Percentiles rank a stretch among this genome's conserved stretches.
phyloP scores from a whole-genome alignment of 2,797 vertebrate genomes.

The Anguilla obscura region DNA sequence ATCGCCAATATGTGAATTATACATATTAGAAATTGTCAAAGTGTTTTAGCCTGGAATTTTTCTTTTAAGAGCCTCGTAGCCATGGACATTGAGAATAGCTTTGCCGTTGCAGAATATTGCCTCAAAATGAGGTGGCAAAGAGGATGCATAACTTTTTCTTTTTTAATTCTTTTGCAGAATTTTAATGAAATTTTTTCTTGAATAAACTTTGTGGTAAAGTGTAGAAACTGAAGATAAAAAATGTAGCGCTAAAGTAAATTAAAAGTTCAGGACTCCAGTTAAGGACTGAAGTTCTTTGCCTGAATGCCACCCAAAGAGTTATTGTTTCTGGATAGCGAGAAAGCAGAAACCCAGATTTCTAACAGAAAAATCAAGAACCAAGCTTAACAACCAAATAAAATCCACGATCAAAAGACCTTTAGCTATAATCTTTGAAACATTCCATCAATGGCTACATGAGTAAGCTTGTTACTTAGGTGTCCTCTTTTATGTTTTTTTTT shows the following conservation, averaged over 20 bases:
- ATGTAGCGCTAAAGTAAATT: background rate
- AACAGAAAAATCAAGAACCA: background rate
- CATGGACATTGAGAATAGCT: too few relatives aligned
- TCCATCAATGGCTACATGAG: background rate
- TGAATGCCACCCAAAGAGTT: background rate
- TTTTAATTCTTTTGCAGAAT: background rate
- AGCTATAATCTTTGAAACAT: background rate
- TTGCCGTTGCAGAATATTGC: too few relatives aligned
- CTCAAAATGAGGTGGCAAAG: too few relatives aligned
- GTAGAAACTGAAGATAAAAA: background rate
- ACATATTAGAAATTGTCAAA: too few relatives aligned
- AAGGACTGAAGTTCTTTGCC: background rate
- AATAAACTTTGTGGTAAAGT: conserved; percentile 7
- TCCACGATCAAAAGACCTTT: background rate
- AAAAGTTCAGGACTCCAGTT: conserved; percentile 1
- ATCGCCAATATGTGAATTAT: too few relatives aligned
- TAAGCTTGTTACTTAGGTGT: background rate
- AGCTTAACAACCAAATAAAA: conserved; percentile 13
- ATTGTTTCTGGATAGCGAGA: background rate
- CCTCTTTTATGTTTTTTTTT: background rate
- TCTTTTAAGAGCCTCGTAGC: too few relatives aligned
- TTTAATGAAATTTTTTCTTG: background rate
- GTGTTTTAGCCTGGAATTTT: too few relatives aligned
- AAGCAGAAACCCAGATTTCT: background rate
- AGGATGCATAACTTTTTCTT: background rate